phyloP scores from a whole-genome alignment of 2,797 vertebrate genomes.

The Acridotheres tristis region DNA sequence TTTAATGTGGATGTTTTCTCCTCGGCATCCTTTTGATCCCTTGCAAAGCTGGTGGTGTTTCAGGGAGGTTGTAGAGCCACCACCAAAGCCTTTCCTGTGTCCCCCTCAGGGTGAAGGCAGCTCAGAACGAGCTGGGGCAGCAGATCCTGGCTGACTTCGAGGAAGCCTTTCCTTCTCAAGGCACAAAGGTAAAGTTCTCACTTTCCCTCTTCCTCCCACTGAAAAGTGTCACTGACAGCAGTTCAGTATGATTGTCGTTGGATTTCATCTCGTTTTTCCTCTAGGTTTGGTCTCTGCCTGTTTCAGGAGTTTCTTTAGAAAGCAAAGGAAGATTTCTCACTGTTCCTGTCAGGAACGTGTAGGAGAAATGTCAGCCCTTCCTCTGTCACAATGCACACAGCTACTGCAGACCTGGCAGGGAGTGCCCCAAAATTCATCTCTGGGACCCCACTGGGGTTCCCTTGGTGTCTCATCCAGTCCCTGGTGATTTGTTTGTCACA shows the following conservation, averaged over 20 bases:
- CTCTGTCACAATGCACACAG: not conserved
- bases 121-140: slow-evolving; percentile 94
- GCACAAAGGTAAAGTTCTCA: slow-evolving; percentile 87
- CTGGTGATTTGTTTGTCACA: not conserved
- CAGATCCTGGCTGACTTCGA: slow-evolving; percentile 98
- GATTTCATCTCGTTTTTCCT: not conserved
- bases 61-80: not conserved
- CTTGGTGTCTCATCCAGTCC: not conserved
- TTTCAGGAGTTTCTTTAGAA: not conserved
- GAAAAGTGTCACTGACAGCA: not conserved
- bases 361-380: not conserved
- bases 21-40: not conserved
- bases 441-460: not conserved
- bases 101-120: slow-evolving; percentile 89
- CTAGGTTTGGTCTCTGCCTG: not conserved
- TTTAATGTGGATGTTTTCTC: not conserved
- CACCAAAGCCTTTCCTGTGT: not conserved
- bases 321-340: not conserved
- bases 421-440: not conserved
- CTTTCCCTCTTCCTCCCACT: not conserved
- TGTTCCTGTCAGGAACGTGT: not conserved
- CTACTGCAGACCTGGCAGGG: not conserved
- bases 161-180: slow-evolving; percentile 95
- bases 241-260: fast-evolving
- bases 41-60: not conserved